A percentile compares a stretch with the other conserved stretches of the same genome.
phyloP scores from a whole-genome alignment of 1,140 invertebrate genomes.

The Gonioctena quinquepunctata region DNA sequence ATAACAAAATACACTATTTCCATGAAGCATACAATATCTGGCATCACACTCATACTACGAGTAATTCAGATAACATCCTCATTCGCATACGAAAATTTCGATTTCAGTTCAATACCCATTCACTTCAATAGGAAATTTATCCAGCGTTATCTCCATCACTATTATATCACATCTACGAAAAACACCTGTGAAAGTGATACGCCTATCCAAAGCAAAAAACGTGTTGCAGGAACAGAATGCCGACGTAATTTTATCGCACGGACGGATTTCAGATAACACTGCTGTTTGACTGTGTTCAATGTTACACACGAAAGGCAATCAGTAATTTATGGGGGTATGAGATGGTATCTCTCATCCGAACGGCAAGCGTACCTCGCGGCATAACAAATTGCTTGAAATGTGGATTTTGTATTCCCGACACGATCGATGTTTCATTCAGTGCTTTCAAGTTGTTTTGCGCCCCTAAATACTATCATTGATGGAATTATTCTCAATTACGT shows the following conservation, averaged over 20 bases:
- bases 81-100: too few relatives aligned
- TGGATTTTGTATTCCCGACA: background rate
- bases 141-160: too few relatives aligned
- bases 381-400: slow-evolving; percentile 1
- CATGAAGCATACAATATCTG: too few relatives aligned
- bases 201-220: background rate
- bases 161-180: background rate
- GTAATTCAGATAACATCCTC: too few relatives aligned
- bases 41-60: too few relatives aligned
- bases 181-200: background rate
- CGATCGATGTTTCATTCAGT: too few relatives aligned
- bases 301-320: slow-evolving; percentile 5
- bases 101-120: too few relatives aligned
- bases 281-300: background rate
- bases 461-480: too few relatives aligned
- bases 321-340: slow-evolving; percentile 7
- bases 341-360: background rate
- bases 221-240: background rate
- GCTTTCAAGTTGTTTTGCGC: too few relatives aligned
- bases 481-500: too few relatives aligned
- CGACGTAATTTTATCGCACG: background rate
- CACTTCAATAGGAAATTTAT: too few relatives aligned
- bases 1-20: too few relatives aligned
- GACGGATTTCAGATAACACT: background rate
- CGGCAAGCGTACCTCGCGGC: background rate